Evolutionary conservation across 2,797 vertebrate species (phyloP), one percentile per base, ranked within the genome.

Genomic region (Pseudocheirus occidentalis): DNA sequence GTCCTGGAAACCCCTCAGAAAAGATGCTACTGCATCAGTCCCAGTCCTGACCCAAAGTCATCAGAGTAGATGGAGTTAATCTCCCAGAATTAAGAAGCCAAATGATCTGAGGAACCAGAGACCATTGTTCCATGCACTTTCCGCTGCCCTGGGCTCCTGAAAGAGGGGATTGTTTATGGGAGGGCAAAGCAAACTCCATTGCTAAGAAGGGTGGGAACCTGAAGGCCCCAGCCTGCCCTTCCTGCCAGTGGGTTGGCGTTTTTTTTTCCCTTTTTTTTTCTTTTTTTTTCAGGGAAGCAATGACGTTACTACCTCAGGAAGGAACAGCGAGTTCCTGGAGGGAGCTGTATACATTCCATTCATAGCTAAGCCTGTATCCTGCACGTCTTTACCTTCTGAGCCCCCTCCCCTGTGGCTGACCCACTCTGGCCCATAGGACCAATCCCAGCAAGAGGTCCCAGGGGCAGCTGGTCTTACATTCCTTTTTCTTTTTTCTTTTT

Each of bases 251-350:
- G 21, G 21, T 87, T 87, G 73, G 21, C 27, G 40, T 87, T 87
- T 50, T 27, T 40, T 24, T 40, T 21, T n/a, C 5, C 0, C 0
- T 73, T 73, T 73, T 73, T 73, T 81, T 87, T 24, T 34, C 40
- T 73, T 73, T 73, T 73, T 81, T 87, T 24, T 34, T 1, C 34
- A 9, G 13, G 66, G 24, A 87, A 87, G 40, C 40, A 62, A 94
- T 94, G 96, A 95, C 95, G 93, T 34, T 89, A 11, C 56, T 56
- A 94, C 29, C 97, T 24, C 90, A 29, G 96, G 96, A 97, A 97
- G 96, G 97, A 97, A 96, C 94, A 28, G 94, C 54, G 1, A 0
- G 91, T 94, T 95, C 93, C n/a, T 0, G 16, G 5, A 87, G 1
- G 93, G 92, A 53, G 90, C 6, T 46, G 0, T 1, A 50, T 9